A percentile compares a stretch with the other conserved stretches of the same genome.
These are phyloP conservation scores for Sapajus apella DNA, from an alignment of 2,113 vertebrate genomes.

Conservation along the genomic window DNA sequence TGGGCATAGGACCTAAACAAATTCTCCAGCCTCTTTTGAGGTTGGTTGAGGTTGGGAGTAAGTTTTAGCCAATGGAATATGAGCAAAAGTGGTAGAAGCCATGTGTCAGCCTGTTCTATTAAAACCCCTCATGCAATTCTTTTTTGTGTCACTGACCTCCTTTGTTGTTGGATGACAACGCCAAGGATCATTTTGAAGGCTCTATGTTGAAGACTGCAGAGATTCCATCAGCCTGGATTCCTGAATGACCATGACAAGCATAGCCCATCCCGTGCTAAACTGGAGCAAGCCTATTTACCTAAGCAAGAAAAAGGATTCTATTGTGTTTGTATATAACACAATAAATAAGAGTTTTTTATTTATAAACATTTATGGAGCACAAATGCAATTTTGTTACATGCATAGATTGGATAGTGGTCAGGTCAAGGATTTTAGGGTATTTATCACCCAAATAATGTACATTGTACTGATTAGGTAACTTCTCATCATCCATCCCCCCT, in stretches of 20 bases:
- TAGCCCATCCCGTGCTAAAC: neutral
- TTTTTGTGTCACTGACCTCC: neutral
- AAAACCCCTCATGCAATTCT: neutral
- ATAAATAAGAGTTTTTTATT: neutral
- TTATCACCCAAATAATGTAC: neutral
- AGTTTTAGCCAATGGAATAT: neutral
- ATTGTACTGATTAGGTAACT: neutral
- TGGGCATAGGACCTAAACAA: neutral
- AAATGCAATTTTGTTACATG: neutral
- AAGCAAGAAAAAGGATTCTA: neutral
- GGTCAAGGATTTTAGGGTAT: neutral
- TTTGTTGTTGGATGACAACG: neutral
- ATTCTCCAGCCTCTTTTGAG: neutral
- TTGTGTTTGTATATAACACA: neutral
- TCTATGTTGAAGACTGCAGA: neutral
- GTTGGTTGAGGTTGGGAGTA: neutral
- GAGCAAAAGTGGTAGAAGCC: too few species aligned
- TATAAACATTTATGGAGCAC: neutral
- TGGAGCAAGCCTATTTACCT: neutral
- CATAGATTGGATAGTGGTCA: neutral
- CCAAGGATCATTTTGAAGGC: neutral
- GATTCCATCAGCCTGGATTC: neutral
- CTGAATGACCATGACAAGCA: neutral
- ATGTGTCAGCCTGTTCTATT: neutral
- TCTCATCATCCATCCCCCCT: neutral